Conservation (phyloP, 2,797 vertebrate genomes). For the Anniella stebbinsi region DNA sequence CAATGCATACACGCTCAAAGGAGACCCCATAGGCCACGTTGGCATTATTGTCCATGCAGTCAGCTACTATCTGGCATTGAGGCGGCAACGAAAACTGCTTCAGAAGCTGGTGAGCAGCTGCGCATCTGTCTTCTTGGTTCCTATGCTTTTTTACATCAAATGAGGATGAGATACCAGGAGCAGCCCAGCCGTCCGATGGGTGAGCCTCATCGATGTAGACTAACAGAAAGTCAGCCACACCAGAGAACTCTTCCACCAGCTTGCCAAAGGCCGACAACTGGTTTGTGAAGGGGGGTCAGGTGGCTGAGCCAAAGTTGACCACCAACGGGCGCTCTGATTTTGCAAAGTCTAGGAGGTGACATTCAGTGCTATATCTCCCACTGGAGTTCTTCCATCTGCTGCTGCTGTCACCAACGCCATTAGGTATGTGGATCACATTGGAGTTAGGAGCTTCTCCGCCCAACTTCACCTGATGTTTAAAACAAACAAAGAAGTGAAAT, state of each 20-base stretch:
- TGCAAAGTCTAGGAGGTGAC: constrained; percentile 94
- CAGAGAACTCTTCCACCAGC: constrained; percentile 94
- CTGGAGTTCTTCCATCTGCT: constrained; percentile 66
- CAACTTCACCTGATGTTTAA: constrained; percentile 88
- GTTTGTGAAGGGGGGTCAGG: constrained; percentile 97
- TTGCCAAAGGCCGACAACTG: constrained; percentile 93
- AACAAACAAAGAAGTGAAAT: constrained; percentile 57
- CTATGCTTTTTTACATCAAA: constrained; percentile 92
- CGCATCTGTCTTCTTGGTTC: constrained; percentile 91
- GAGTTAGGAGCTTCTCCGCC: constrained; percentile 95
- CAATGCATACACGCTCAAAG: constrained; percentile 95
- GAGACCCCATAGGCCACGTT: constrained; percentile 95
- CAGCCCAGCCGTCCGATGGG: constrained; percentile 95
- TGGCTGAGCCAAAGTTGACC: constrained; percentile 97
- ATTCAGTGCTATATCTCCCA: constrained; percentile 76
- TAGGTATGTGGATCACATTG: constrained; percentile 89
- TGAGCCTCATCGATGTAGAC: constrained; percentile 99
- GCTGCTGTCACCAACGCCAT: constrained; percentile 46
- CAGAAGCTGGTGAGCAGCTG: constrained; percentile 89
- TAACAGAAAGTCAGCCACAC: constrained; percentile 95
- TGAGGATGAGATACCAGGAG: constrained; percentile 86
- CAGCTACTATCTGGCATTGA: constrained; percentile 93
- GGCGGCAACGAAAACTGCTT: constrained; percentile 91
- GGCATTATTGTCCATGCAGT: constrained; percentile 98
- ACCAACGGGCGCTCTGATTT: constrained; percentile 91